phyloP scores from a whole-genome alignment of 2,797 vertebrate genomes.

The Cryptoprocta ferox region DNA sequence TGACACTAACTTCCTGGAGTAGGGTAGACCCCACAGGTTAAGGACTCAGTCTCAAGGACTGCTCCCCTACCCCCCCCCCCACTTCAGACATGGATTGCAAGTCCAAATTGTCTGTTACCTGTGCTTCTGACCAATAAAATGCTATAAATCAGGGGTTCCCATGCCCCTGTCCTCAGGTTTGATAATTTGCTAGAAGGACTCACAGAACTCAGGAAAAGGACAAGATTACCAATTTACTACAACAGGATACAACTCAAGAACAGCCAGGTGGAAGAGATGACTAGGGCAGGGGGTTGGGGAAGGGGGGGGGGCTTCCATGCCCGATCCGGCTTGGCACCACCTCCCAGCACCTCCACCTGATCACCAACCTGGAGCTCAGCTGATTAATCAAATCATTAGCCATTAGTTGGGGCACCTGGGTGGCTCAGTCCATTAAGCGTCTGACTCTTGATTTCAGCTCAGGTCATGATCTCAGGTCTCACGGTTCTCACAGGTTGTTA shows the following conservation, averaged over 20 bases:
- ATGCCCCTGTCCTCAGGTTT: not conserved
- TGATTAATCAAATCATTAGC: not conserved
- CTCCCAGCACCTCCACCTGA: not conserved
- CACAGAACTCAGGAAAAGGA: not conserved
- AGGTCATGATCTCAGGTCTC: no score
- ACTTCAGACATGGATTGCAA: not conserved
- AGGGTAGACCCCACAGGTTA: not conserved
- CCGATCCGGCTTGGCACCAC: not conserved
- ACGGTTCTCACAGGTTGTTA: no score
- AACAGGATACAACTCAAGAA: not conserved
- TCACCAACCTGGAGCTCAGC: not conserved
- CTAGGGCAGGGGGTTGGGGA: not conserved
- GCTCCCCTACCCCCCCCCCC: no score
- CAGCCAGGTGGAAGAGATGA: not conserved
- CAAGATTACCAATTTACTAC: not conserved
- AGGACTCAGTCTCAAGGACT: not conserved
- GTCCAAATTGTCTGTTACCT: not conserved
- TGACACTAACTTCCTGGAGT: not conserved
- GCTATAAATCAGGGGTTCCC: not conserved
- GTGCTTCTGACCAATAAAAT: not conserved
- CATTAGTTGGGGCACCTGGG: not conserved
- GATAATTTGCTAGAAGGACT: not conserved
- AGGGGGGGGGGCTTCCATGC: no score
- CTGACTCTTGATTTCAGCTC: no score
- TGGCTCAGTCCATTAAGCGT: no score